Evolutionary conservation across 2,888 invertebrate genomes (phyloP), one percentile per base, ranked within the genome.

Genomic region (Dichetophora obliterata): DNA sequence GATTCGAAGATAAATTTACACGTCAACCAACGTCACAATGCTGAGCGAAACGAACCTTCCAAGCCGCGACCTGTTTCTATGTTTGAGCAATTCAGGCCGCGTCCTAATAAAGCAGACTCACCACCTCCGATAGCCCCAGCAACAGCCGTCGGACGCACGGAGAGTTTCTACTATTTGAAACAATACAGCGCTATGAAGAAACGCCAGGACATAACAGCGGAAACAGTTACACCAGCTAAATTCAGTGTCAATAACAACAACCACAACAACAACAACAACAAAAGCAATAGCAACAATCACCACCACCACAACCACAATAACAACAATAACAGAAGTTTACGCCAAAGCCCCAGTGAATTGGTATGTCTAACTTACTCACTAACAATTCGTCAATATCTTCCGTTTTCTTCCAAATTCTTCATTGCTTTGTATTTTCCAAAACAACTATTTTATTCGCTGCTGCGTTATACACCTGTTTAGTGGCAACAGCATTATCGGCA

Each of bases 331-430:
- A 54, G 37, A 65, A 77, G 27, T 68, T 24, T 77, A n/a, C 79
- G 79, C 19, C 79, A 79, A 73, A 77, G 77, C 52, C 79, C 79
- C 73, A 79, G 79, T 65, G 79, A 79, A 79, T 65, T 79, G 79
- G 79, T 79, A 79, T 75, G 77, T 75, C 65, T 52, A 16, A 16
- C 73, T 22, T 22, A 52, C 57, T 27, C 19, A 9, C 31, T n/a
- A 54, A 6, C 54, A 52, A 54, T 16, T 69, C n/a, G n/a, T 31
- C 52, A 19, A n/a, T 31, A 27, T 61, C 59, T 43, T 72, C 59
- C 37, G 43, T 61, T 61, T 59, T 61, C 57, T 24, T 57, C 34
- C 31, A 37, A 72, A 72, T 72, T 61, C 72, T 72, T 19, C 70
- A 54, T 34, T 27, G 27, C 52, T 24, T 27, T 31, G 43, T 9